phyloP scores from a whole-genome alignment of 2,797 vertebrate species.

The Peromyscus nudipes region DNA sequence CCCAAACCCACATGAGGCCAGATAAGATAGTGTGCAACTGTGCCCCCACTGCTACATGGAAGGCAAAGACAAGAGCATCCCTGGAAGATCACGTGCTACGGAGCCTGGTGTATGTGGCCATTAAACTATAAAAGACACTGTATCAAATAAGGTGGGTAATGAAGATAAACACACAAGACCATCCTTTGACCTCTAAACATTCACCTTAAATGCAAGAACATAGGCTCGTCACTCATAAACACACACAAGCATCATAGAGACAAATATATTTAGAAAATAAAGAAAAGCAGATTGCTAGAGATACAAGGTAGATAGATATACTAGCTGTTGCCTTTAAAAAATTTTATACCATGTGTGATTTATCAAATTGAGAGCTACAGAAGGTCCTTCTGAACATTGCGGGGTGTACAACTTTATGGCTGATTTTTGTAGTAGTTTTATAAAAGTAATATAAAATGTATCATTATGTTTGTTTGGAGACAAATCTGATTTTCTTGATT shows the following conservation, averaged over 20 bases:
- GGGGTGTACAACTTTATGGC: background rate
- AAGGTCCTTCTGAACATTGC: background rate
- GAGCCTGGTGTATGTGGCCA: background rate
- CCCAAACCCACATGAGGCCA: background rate
- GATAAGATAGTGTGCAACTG: background rate
- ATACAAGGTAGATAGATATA: background rate
- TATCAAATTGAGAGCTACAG: background rate
- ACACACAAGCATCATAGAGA: background rate
- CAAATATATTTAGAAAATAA: background rate
- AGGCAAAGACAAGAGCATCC: background rate
- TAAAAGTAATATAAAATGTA: background rate
- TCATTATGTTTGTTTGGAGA: background rate
- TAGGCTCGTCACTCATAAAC: background rate
- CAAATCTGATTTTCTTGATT: constrained; percentile 32
- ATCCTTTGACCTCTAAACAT: background rate
- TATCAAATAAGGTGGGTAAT: background rate
- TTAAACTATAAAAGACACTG: background rate
- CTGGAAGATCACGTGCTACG: background rate
- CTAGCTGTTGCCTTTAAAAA: background rate
- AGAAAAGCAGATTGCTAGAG: background rate
- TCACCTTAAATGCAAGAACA: background rate
- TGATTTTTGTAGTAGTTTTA: background rate
- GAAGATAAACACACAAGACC: background rate
- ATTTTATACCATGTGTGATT: background rate
- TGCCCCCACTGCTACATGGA: background rate